phyloP scores from a whole-genome alignment of 2,113 vertebrate species.

The Tetrax tetrax region DNA sequence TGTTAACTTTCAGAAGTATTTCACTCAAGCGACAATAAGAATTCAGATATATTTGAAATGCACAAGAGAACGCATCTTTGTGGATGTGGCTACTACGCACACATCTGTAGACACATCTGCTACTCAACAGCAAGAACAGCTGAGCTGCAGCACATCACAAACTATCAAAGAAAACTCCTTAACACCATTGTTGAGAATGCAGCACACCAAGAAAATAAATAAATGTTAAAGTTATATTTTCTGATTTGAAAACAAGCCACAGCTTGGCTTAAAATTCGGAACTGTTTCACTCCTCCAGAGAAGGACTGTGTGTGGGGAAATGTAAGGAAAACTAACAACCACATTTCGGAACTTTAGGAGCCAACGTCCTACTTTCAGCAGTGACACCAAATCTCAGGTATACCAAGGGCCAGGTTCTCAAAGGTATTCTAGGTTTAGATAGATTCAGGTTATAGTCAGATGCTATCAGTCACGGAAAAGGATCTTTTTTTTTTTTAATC shows the following conservation, averaged over 20 bases:
- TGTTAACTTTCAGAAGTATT: neutral
- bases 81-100: too few species aligned
- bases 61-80: too few species aligned
- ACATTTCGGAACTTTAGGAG: neutral
- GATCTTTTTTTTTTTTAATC: neutral
- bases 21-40: neutral
- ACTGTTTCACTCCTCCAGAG: neutral
- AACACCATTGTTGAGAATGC: neutral
- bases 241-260: neutral
- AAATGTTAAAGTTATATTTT: neutral
- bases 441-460: neutral
- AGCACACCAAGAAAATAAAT: neutral
- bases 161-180: neutral
- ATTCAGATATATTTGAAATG: neutral
- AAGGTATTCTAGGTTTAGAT: neutral
- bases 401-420: neutral
- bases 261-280: neutral
- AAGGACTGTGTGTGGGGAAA: neutral
- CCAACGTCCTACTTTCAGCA: neutral
- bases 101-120: neutral
- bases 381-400: fast-evolving
- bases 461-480: neutral
- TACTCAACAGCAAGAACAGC: neutral
- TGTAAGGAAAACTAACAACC: neutral
- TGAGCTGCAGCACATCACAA: neutral